Percentiles rank a stretch among this genome's conserved stretches.
Conservation (phyloP, 2,113 vertebrate species). For the Triplophysa rosa region DNA sequence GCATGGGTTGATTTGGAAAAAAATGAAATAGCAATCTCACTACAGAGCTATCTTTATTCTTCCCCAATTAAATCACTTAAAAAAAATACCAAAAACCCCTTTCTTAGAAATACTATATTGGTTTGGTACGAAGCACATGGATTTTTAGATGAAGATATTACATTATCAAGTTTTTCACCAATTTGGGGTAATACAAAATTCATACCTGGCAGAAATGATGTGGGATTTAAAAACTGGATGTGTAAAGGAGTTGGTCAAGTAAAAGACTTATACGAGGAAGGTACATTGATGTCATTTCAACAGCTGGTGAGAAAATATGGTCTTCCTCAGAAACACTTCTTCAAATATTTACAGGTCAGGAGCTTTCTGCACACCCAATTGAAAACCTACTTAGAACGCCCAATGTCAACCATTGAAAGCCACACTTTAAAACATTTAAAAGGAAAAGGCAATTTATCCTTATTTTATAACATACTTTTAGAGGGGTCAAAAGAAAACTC, state of each 20-base stretch:
- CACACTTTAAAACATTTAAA: neutral
- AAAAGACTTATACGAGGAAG: neutral
- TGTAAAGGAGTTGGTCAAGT: neutral
- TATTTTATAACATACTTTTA: neutral
- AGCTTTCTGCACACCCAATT: neutral
- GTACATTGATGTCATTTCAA: neutral
- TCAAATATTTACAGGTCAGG: neutral
- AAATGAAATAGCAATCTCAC: neutral
- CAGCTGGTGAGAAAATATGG: neutral
- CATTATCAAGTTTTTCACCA: neutral
- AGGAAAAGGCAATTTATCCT: neutral
- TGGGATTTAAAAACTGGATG: neutral
- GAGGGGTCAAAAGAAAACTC: neutral
- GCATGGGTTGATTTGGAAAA: conserved; percentile 6
- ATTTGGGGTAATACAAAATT: neutral
- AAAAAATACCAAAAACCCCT: no score
- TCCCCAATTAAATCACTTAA: neutral
- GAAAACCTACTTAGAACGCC: neutral
- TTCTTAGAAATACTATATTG: no score
- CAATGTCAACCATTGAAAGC: neutral
- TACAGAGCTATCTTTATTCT: no score
- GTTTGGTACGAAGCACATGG: no score
- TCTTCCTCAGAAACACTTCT: conserved; percentile 2
- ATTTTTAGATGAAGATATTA: neutral
- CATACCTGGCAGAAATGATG: neutral